These are phyloP conservation scores for Artibeus lituratus DNA, from an alignment of 2,797 vertebrate species.

Conservation along the genomic window DNA sequence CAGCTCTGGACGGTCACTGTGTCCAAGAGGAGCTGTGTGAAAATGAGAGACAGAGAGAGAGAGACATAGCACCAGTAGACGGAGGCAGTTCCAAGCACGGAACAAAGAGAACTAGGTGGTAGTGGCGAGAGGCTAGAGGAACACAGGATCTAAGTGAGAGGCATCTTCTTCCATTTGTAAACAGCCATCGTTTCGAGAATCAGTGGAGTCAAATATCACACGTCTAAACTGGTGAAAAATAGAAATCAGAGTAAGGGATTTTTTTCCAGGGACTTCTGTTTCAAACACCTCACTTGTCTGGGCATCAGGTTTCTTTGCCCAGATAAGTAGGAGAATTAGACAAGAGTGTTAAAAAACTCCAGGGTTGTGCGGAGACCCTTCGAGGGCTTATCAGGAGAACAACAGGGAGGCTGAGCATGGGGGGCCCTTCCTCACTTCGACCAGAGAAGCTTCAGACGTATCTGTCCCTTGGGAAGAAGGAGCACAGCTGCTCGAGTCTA, in stretches of 20 bases:
- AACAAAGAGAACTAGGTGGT: background rate
- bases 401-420: background rate
- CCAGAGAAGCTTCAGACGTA: background rate
- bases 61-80: background rate
- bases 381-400: background rate
- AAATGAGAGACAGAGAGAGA: background rate
- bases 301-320: background rate
- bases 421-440: background rate
- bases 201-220: background rate
- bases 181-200: background rate
- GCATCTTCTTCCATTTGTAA: background rate
- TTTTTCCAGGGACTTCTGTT: background rate
- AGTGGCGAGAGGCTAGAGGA: background rate
- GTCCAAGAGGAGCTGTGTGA: background rate
- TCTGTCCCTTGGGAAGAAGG: background rate
- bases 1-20: background rate
- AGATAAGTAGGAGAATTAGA: background rate
- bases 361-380: background rate
- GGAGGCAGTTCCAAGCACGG: rapidly evolving
- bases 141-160: background rate
- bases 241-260: background rate
- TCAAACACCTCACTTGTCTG: background rate
- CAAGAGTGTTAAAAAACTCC: background rate
- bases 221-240: background rate
- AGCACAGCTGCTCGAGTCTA: background rate